Evolutionary conservation across 1,140 invertebrate species (phyloP).

Genomic region (Parapsyche elsis): DNA sequence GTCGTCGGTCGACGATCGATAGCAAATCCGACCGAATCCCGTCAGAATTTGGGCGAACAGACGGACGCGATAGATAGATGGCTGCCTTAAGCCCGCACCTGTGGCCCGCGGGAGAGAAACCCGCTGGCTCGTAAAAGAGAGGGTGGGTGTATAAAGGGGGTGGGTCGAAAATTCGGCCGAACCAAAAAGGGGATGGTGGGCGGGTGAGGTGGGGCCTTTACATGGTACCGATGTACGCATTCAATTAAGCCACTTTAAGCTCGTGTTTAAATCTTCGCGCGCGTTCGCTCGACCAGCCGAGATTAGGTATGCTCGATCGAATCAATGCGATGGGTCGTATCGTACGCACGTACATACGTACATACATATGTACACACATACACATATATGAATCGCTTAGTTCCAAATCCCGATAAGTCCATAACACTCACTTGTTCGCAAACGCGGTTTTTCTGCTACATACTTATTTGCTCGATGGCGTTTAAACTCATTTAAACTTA

Average conservation of each 20-base stretch:
- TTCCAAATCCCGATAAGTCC: no score
- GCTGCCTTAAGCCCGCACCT: slow-evolving; percentile 39
- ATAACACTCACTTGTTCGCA: no score
- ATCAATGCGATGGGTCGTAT: neutral
- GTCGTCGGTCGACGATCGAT: neutral
- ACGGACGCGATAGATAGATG: slow-evolving; percentile 38
- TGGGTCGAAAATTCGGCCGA: neutral
- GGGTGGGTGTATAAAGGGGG: neutral
- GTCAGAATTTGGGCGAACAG: slow-evolving; percentile 21
- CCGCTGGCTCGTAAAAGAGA: neutral
- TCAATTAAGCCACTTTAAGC: slow-evolving; percentile 42
- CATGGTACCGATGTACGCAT: slow-evolving; percentile 40
- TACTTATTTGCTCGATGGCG: no score
- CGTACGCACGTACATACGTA: no score
- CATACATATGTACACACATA: neutral
- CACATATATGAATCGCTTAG: no score
- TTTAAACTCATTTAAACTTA: no score
- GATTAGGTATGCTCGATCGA: neutral
- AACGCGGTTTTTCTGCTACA: no score
- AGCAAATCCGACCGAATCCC: slow-evolving; percentile 15
- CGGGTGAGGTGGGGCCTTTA: slow-evolving; percentile 12
- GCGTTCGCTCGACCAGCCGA: neutral
- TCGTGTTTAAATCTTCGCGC: slow-evolving; percentile 36
- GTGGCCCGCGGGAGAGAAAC: slow-evolving; percentile 5
- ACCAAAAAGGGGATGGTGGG: slow-evolving; percentile 23